Percentiles rank a stretch among this genome's conserved stretches.
phyloP scores from a whole-genome alignment of 1,140 invertebrate species.

The Aphidius ervi region DNA sequence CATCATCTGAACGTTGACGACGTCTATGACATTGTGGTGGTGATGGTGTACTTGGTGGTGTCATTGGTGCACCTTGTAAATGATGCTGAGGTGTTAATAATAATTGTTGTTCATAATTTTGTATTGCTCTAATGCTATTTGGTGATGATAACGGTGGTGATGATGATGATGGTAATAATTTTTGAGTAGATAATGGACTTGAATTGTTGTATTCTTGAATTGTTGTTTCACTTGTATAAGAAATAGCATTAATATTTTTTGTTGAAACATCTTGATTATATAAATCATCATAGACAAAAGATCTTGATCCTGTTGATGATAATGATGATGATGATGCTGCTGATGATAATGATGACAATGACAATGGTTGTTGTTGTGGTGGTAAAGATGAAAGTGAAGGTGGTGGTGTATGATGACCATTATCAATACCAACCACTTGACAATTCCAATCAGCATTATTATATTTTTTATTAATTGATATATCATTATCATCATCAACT shows the following conservation, averaged over 20 bases:
- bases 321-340: too few species aligned
- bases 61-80: constrained; percentile 46
- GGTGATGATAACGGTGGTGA: constrained; percentile 28
- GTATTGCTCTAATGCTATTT: constrained; percentile 27
- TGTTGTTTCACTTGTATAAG: constrained; percentile 5
- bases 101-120: constrained; percentile 37
- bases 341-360: too few species aligned
- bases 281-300: too few species aligned
- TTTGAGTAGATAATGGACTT: background rate
- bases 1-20: constrained; percentile 29
- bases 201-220: background rate
- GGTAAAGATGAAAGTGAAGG: too few species aligned
- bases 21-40: constrained; percentile 44
- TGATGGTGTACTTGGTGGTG: constrained; percentile 53
- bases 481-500: constrained; percentile 35
- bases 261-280: background rate
- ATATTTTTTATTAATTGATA: too few species aligned
- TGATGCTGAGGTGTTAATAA: constrained; percentile 39
- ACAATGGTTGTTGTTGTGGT: too few species aligned
- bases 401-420: too few species aligned
- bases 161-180: background rate
- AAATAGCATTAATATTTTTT: constrained; percentile 3
- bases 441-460: too few species aligned
- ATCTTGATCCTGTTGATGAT: too few species aligned
- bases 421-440: too few species aligned